A percentile compares a stretch with the other conserved stretches of the same genome.
phyloP scores from a whole-genome alignment of 1,140 invertebrate genomes.

The Drosophila melanogaster region Release_6_plus_ISO1_MT NT_037436.4:8609501-8610000 shows the following conservation, averaged over 20 bases:
- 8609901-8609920: slow-evolving; percentile 23
- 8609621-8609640: slow-evolving; percentile 19
- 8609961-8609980: slow-evolving; percentile 39
- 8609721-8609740: slow-evolving; percentile 60
- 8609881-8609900: slow-evolving; percentile 33
- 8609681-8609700: slow-evolving; percentile 39
- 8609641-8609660: slow-evolving; percentile 52
- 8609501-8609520: slow-evolving; percentile 57
- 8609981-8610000: slow-evolving; percentile 55
- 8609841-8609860: not conserved
- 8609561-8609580: slow-evolving; percentile 30
- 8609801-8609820: slow-evolving; percentile 36
- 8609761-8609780: slow-evolving; percentile 60
- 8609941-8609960: not conserved
- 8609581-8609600: slow-evolving; percentile 5
- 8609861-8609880: not conserved
- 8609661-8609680: slow-evolving; percentile 63
- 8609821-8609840: slow-evolving; percentile 25
- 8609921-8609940: slow-evolving; percentile 8
- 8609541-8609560: slow-evolving; percentile 46
- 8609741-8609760: slow-evolving; percentile 60
- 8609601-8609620: not conserved
- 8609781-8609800: slow-evolving; percentile 17
- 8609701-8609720: slow-evolving; percentile 68
- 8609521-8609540: slow-evolving; percentile 8